A percentile compares a stretch with the other conserved stretches of the same genome.
Evolutionary conservation across 2,888 invertebrate genomes (phyloP).

Genomic region (Frankliniella fusca): DNA sequence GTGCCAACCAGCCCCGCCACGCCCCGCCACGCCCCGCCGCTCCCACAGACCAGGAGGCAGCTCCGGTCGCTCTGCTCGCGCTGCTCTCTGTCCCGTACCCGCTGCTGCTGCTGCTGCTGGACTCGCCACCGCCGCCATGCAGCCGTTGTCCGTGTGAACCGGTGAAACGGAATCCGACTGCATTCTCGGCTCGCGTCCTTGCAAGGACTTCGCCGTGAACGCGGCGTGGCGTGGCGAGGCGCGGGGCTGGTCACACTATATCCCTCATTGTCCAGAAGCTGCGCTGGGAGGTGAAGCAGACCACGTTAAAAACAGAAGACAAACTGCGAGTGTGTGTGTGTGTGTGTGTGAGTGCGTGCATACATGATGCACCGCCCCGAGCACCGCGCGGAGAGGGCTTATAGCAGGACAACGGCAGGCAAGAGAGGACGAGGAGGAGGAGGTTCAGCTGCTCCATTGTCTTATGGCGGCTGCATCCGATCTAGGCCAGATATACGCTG

Average conservation of each 20-base stretch:
- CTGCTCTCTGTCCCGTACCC: background rate
- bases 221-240: background rate
- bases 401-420: no score
- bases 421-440: no score
- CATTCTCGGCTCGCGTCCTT: background rate
- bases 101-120: background rate
- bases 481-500: background rate
- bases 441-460: background rate
- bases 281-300: background rate
- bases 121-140: background rate
- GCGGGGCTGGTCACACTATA: background rate
- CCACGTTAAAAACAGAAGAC: no score
- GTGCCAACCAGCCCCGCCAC: no score
- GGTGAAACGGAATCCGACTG: background rate
- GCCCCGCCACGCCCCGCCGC: no score
- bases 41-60: no score
- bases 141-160: background rate
- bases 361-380: background rate
- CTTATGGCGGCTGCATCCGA: background rate
- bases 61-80: no score
- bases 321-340: background rate
- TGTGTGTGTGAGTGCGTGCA: background rate
- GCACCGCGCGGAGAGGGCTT: background rate
- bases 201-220: background rate
- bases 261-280: background rate